A percentile compares a stretch with the other conserved stretches of the same genome.
Conservation (phyloP, 2,888 invertebrate species). For the Conomelus anceps region DNA sequence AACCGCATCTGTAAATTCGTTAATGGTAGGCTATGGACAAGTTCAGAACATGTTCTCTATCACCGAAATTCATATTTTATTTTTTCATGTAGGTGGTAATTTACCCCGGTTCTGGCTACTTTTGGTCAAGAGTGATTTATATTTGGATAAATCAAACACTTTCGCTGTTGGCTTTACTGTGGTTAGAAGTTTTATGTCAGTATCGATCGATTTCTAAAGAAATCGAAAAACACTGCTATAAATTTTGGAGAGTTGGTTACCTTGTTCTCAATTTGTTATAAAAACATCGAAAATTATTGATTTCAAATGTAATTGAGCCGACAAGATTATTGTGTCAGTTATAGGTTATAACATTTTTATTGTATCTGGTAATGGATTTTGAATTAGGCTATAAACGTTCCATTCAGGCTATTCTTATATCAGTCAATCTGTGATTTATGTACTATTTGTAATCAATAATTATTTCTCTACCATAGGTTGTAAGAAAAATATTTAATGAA, state of each 20-base stretch:
- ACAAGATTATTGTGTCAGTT: no score
- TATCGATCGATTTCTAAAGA: neutral
- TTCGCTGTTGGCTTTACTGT: neutral
- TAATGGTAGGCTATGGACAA: neutral
- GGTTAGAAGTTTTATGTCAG: neutral
- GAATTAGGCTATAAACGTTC: no score
- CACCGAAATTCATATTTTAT: neutral
- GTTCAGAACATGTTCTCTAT: no score
- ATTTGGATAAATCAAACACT: neutral
- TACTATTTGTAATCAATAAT: no score
- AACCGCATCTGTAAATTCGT: neutral
- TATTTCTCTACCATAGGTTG: no score
- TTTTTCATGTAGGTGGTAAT: neutral
- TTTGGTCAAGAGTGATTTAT: neutral
- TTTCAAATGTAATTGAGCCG: neutral
- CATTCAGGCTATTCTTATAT: no score
- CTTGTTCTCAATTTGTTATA: no score
- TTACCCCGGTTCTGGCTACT: neutral
- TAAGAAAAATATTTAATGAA: no score
- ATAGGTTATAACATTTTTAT: no score
- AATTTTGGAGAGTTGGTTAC: neutral
- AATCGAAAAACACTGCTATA: neutral
- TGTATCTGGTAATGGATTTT: no score
- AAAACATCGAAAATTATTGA: neutral
- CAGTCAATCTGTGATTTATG: no score